Conservation (phyloP, 2,888 invertebrate genomes). For the Metalampra italica region DNA sequence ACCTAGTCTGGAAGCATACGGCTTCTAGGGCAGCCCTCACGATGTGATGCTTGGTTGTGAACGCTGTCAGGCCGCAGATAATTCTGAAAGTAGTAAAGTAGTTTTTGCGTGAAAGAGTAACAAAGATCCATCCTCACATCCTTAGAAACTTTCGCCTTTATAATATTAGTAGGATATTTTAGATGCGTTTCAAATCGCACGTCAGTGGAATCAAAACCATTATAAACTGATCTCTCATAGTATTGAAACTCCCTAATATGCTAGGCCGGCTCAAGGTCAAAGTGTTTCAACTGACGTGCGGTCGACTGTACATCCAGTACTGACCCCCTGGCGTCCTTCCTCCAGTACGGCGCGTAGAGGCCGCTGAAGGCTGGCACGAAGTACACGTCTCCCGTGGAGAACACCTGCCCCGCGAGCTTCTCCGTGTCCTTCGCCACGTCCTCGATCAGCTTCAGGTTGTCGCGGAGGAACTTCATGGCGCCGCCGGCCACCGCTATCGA, state of each 20-base stretch:
- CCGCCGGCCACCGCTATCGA: conserved; percentile 96
- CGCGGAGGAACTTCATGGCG: conserved; percentile 94
- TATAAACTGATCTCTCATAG: no score
- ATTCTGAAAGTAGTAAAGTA: conserved; percentile 77
- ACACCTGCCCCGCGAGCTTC: conserved; percentile 86
- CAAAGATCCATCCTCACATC: no score
- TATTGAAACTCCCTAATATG: no score
- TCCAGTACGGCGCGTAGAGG: conserved; percentile 98
- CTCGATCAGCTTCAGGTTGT: conserved; percentile 92
- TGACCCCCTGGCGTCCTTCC: conserved; percentile 95
- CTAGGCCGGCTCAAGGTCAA: no score
- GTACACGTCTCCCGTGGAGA: conserved; percentile 95
- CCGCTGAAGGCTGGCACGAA: conserved; percentile 99
- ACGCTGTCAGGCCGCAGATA: conserved; percentile 95
- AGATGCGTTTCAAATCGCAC: no score
- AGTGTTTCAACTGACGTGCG: no score
- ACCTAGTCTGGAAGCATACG: conserved; percentile 96
- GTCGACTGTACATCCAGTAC: no score
- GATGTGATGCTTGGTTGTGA: conserved; percentile 95
- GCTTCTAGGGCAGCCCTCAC: conserved; percentile 96
- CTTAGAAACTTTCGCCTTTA: no score
- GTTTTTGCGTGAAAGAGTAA: no score
- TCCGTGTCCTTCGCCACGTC: conserved; percentile 84
- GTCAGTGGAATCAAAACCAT: no score
- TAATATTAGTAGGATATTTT: no score